A percentile compares a stretch with the other conserved stretches of the same genome.
phyloP scores from a whole-genome alignment of 2,113 vertebrate genomes.

The Caretta caretta region DNA sequence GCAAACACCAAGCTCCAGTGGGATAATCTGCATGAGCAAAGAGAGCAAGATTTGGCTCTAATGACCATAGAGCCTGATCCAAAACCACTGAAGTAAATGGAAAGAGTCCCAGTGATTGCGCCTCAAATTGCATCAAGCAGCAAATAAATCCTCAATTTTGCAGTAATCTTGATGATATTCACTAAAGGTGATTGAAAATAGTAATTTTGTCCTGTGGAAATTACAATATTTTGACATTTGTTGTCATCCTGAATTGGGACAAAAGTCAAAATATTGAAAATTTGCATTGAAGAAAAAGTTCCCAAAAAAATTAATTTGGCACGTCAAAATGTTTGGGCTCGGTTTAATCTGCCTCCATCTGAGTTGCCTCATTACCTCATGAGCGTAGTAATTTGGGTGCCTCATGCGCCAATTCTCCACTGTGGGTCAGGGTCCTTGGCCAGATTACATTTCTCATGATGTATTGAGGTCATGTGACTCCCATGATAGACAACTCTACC shows the following conservation, averaged over 20 bases:
- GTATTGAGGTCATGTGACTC: neutral
- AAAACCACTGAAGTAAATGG: neutral
- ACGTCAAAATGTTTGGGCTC: neutral
- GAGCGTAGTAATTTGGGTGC: neutral
- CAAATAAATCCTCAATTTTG: neutral
- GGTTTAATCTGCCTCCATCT: accelerated
- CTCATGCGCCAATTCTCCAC: neutral
- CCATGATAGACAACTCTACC: neutral
- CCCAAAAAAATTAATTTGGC: neutral
- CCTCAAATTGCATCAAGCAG: neutral
- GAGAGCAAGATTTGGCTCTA: neutral
- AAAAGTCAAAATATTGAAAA: neutral
- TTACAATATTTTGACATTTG: neutral
- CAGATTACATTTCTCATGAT: neutral
- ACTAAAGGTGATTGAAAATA: neutral
- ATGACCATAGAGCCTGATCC: slow-evolving; percentile 7
- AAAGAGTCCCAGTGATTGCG: neutral
- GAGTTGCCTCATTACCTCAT: accelerated
- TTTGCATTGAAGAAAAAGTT: neutral
- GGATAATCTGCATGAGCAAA: neutral
- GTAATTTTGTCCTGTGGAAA: slow-evolving; percentile 16
- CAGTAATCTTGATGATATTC: neutral
- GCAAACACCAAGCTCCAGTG: neutral
- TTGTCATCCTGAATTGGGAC: neutral
- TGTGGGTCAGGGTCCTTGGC: neutral